Percentiles rank a stretch among this genome's conserved stretches.
Conservation (phyloP, 1,140 invertebrate genomes). For the Hycleus phaleratus region DNA sequence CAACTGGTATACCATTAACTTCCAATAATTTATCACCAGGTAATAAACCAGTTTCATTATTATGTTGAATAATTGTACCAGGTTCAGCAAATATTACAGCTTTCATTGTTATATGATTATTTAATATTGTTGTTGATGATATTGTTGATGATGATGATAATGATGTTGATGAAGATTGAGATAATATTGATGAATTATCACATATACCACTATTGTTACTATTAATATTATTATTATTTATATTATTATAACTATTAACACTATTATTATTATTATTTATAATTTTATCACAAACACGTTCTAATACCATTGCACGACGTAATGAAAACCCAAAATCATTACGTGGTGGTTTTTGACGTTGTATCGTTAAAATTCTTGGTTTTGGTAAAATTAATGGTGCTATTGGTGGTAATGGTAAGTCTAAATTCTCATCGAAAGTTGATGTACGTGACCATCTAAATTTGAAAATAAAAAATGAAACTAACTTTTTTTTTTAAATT, state of each 20-base stretch:
- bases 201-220: constrained; percentile 22
- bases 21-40: constrained; percentile 89
- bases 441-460: constrained; percentile 59
- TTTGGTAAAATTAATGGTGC: constrained; percentile 64
- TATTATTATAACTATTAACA: neutral
- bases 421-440: constrained; percentile 60
- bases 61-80: constrained; percentile 65
- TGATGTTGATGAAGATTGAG: too few species aligned
- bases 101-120: constrained; percentile 47
- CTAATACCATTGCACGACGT: constrained; percentile 74
- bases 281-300: constrained; percentile 40
- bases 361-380: constrained; percentile 68
- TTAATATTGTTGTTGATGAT: too few species aligned
- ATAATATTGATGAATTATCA: too few species aligned
- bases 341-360: constrained; percentile 71
- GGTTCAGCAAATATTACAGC: constrained; percentile 90
- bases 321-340: constrained; percentile 94
- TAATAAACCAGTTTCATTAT: constrained; percentile 74
- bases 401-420: constrained; percentile 71
- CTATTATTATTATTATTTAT: neutral
- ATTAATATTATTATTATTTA: neutral
- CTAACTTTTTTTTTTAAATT: too few species aligned
- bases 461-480: neutral
- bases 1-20: constrained; percentile 81
- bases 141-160: too few species aligned